Evolutionary conservation across 2,888 invertebrate species (phyloP).

Genomic region (Apotomis capreana): DNA sequence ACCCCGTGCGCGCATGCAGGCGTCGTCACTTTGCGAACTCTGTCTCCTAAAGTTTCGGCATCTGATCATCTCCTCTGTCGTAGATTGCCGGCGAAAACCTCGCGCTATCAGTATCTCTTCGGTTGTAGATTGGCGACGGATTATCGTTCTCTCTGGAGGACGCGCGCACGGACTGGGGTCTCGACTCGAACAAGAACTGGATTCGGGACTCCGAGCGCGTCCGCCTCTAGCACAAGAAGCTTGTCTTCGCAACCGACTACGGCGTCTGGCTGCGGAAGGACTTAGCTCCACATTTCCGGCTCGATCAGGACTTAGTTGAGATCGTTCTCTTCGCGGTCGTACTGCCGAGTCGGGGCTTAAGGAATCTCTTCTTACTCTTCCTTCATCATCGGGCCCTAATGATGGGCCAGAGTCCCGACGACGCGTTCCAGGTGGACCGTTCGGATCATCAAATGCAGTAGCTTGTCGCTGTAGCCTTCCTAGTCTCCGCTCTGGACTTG

Average conservation of each 20-base stretch:
- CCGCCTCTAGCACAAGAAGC: slow-evolving; percentile 88
- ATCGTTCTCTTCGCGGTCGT: slow-evolving; percentile 88
- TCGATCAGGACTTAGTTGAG: slow-evolving; percentile 91
- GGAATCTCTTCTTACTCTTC: slow-evolving; percentile 91
- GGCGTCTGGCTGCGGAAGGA: slow-evolving; percentile 87
- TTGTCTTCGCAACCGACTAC: slow-evolving; percentile 88
- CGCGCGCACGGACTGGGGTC: slow-evolving; percentile 91
- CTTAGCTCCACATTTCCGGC: slow-evolving; percentile 91
- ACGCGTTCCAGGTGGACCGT: slow-evolving; percentile 86
- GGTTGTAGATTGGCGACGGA: slow-evolving; percentile 94
- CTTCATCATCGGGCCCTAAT: slow-evolving; percentile 91
- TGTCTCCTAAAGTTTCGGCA: slow-evolving; percentile 95
- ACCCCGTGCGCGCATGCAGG: slow-evolving; percentile 86
- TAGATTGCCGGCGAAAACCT: slow-evolving; percentile 94
- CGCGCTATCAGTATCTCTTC: slow-evolving; percentile 95
- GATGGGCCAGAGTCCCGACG: slow-evolving; percentile 93
- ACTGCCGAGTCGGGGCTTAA: slow-evolving; percentile 96
- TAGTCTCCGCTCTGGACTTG: slow-evolving; percentile 87
- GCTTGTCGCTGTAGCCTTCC: slow-evolving; percentile 92
- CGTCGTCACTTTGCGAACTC: slow-evolving; percentile 94
- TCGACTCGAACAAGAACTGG: slow-evolving; percentile 90
- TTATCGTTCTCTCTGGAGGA: slow-evolving; percentile 87
- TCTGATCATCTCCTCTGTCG: slow-evolving; percentile 96
- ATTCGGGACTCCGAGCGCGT: slow-evolving; percentile 86
- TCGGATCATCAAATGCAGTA: slow-evolving; percentile 94